Evolutionary conservation across 2,888 invertebrate species (phyloP).

Genomic region (Villa cingulata): DNA sequence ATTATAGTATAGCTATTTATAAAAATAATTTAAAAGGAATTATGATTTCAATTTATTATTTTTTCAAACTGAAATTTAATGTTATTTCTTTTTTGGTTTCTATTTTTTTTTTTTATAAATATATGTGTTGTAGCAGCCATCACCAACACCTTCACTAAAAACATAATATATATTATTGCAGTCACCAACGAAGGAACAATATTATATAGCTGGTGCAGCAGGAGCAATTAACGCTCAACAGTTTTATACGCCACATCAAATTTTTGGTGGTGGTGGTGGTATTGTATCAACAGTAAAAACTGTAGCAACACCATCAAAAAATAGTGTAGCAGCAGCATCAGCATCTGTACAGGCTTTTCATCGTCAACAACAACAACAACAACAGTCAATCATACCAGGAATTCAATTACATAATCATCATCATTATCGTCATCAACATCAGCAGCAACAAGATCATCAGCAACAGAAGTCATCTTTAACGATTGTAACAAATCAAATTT

Average conservation of each 20-base stretch:
- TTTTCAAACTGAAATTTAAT: too few species aligned
- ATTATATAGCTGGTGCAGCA: neutral
- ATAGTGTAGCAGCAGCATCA: neutral
- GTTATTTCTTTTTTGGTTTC: too few species aligned
- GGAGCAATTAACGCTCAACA: neutral
- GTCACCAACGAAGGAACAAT: conserved; percentile 10
- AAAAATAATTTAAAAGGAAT: too few species aligned
- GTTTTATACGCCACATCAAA: neutral
- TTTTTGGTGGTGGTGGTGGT: neutral
- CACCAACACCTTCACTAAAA: conserved; percentile 8
- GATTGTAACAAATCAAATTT: neutral
- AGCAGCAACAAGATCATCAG: neutral
- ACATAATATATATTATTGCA: conserved; percentile 8
- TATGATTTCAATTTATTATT: too few species aligned
- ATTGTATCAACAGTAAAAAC: neutral
- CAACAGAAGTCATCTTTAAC: neutral
- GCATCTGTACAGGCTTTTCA: neutral
- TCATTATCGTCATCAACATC: neutral
- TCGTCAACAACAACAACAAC: neutral
- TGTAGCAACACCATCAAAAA: too few species aligned
- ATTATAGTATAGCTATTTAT: too few species aligned
- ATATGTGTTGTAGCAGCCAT: conserved; percentile 9
- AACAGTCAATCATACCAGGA: neutral
- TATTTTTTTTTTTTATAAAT: conserved; percentile 1
- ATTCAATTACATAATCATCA: neutral